Conservation (phyloP, 2,888 invertebrate species). For the Timandra comae region DNA sequence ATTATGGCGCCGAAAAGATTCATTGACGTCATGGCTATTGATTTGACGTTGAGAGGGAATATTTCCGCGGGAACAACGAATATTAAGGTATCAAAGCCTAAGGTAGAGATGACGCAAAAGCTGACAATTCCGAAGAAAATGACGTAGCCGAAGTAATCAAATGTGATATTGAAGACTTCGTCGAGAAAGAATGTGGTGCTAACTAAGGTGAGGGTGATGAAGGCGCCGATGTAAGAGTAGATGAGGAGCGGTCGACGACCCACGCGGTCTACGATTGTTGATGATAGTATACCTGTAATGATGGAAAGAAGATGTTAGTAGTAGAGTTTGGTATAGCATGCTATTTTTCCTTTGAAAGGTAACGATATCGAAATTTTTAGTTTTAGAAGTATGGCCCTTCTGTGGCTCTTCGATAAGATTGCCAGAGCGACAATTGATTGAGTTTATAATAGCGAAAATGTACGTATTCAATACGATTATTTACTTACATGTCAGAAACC, state of each 20-base stretch:
- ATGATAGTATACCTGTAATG: slow-evolving; percentile 47
- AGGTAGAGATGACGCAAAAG: slow-evolving; percentile 37
- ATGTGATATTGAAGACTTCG: slow-evolving; percentile 29
- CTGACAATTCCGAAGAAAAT: slow-evolving; percentile 54
- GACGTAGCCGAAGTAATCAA: slow-evolving; percentile 41
- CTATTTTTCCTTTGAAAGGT: too few relatives aligned
- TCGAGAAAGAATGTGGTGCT: slow-evolving; percentile 51
- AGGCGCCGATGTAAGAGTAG: slow-evolving; percentile 47
- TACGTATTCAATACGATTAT: too few relatives aligned
- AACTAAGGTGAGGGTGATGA: slow-evolving; percentile 30
- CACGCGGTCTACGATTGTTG: slow-evolving; percentile 40
- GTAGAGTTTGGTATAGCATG: too few relatives aligned
- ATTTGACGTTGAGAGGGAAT: slow-evolving; percentile 75
- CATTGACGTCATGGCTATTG: slow-evolving; percentile 64
- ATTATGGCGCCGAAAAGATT: slow-evolving; percentile 55
- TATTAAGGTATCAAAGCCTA: slow-evolving; percentile 66
- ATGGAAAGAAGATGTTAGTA: neutral
- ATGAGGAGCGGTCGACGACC: slow-evolving; percentile 66
- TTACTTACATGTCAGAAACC: slow-evolving; percentile 43
- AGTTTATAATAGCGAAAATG: too few relatives aligned
- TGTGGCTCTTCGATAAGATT: too few relatives aligned
- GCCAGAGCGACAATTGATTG: too few relatives aligned
- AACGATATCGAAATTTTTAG: too few relatives aligned
- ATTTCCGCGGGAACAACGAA: slow-evolving; percentile 70
- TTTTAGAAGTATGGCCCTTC: too few relatives aligned